Conservation (phyloP, 2,113 vertebrate genomes). For the Aix galericulata region DNA sequence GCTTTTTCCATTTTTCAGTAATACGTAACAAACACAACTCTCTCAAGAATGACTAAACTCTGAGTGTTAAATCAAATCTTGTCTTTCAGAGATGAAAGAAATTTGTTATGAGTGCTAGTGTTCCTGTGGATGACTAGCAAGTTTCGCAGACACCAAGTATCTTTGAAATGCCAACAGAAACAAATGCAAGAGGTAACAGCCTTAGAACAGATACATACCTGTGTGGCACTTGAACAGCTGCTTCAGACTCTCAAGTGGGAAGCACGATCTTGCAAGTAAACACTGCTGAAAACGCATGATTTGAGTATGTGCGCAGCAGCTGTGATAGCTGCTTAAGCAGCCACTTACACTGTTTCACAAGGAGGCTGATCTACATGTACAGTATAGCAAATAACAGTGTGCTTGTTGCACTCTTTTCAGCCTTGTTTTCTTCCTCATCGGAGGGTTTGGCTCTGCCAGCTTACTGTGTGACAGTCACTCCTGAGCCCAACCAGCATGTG, state of each 20-base stretch:
- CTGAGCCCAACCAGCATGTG: accelerated
- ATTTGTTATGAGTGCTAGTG: not conserved
- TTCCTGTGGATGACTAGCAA: not conserved
- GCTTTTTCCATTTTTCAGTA: not conserved
- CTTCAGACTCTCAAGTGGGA: not conserved
- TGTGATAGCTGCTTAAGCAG: not conserved
- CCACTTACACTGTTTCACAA: not conserved
- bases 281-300: not conserved
- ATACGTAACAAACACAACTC: too few species aligned
- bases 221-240: not conserved
- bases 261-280: not conserved
- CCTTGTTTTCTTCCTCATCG: not conserved
- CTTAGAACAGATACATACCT: not conserved
- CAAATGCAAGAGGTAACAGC: not conserved
- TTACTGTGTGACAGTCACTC: not conserved
- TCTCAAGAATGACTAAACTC: not conserved
- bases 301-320: not conserved
- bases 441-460: accelerated
- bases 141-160: not conserved
- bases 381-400: accelerated
- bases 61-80: not conserved
- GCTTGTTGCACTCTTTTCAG: not conserved
- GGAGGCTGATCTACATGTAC: not conserved
- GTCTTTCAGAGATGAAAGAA: not conserved
- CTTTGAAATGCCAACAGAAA: not conserved